Percentiles rank a stretch among this genome's conserved stretches.
These are phyloP conservation scores for Pogonomyrmex barbatus DNA, from an alignment of 1,140 invertebrate species.

Conservation along the genomic window DNA sequence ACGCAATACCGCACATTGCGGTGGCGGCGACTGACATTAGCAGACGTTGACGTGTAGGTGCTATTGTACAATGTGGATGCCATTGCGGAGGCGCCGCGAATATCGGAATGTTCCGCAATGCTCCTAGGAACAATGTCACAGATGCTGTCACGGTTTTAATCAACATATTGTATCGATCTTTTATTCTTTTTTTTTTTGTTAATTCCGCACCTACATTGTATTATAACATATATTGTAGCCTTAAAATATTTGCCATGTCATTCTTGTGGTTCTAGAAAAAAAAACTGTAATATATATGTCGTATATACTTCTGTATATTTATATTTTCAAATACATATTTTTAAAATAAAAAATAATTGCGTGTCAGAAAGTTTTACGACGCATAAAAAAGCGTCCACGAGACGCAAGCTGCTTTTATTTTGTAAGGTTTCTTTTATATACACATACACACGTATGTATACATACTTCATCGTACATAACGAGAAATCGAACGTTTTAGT, in stretches of 20 bases:
- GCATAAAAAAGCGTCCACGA: background rate
- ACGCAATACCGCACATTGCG: constrained; percentile 70
- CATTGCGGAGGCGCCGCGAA: constrained; percentile 56
- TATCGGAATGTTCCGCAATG: constrained; percentile 62
- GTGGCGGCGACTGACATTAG: constrained; percentile 62
- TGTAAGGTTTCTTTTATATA: background rate
- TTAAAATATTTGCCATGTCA: background rate
- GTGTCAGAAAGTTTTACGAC: background rate
- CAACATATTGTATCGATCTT: constrained; percentile 5
- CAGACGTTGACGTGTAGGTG: constrained; percentile 61
- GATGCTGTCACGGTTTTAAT: constrained; percentile 33
- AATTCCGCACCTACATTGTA: background rate
- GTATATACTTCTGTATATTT: background rate
- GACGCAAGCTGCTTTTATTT: background rate
- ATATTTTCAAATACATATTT: background rate
- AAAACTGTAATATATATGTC: background rate
- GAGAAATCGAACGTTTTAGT: constrained; percentile 2
- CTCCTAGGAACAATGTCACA: constrained; percentile 8
- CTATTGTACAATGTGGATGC: constrained; percentile 61
- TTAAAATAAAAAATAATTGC: background rate
- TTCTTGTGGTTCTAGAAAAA: background rate
- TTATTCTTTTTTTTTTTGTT: background rate
- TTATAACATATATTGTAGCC: background rate
- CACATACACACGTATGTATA: too few species aligned
- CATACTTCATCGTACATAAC: background rate